These are phyloP conservation scores for Matsumurasca onukii DNA, from an alignment of 1,140 invertebrate species.

Conservation along the genomic window DNA sequence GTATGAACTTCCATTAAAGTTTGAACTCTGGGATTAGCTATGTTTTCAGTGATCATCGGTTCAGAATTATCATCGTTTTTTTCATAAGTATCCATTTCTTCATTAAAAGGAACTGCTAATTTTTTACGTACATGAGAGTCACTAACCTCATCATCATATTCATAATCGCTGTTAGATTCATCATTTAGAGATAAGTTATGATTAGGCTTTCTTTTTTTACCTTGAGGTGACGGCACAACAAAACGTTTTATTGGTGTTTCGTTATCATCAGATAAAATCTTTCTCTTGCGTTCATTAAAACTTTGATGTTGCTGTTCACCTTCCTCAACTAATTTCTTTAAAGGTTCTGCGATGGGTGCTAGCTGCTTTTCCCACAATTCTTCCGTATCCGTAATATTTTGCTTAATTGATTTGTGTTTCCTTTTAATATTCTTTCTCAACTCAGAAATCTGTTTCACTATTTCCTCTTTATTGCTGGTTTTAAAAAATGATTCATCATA, in stretches of 20 bases:
- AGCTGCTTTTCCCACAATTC: slow-evolving; percentile 29
- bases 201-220: neutral
- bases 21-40: neutral
- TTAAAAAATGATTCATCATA: slow-evolving; percentile 18
- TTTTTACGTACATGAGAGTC: neutral
- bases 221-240: neutral
- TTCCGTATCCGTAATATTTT: slow-evolving; percentile 25
- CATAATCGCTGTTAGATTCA: slow-evolving; percentile 15
- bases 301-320: no score
- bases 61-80: neutral
- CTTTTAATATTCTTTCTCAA: slow-evolving; percentile 24
- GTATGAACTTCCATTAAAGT: neutral
- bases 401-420: slow-evolving; percentile 31
- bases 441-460: neutral
- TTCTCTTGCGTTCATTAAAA: neutral
- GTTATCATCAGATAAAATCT: neutral
- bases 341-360: slow-evolving; percentile 5
- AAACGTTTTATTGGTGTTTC: neutral
- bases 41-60: neutral
- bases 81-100: neutral
- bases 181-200: neutral
- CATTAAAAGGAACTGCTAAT: neutral
- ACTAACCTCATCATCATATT: neutral
- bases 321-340: no score
- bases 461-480: slow-evolving; percentile 8